Evolutionary conservation across 2,113 vertebrate species (phyloP), one percentile per base, ranked within the genome.

Genomic region (Campylomormyrus tamandua): DNA sequence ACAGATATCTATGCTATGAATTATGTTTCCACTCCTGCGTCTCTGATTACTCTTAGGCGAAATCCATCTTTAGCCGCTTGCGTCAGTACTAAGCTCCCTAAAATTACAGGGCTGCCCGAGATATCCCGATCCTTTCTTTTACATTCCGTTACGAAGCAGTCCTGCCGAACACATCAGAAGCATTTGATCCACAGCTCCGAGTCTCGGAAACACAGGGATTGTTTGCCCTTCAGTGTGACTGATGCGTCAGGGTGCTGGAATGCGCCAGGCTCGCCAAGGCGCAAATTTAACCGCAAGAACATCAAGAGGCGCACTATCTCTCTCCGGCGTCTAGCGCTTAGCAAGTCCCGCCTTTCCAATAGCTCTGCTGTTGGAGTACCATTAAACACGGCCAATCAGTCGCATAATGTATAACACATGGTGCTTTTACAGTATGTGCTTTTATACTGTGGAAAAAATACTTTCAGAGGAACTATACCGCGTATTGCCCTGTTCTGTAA

Each of bases 51-150:
- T 91, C 92, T 93, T 91, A 91, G 70, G 31, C 90, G 7, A 66
- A 85, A 86, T 90, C 90, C 93, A 91, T 88, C 85, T 95, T 94
- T 92, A 92, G 93, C 15, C 86, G 21, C 52, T 92, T 93, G 92
- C 95, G 95, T 96, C 94, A 95, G 91, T 70, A 91, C 88, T 91
- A 92, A 93, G 85, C 93, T 92, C 92, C 93, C 93, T 94, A 94
- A 52, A 96, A 95, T 92, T 95, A 95, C 95, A 95, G 94, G 92
- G 62, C 90, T 90, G 58, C 89, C 46, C 39, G 90, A 90, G 92
- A 93, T 91, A 94, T 94, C 93, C 39, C 48, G 92, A 95, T 90
- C 90, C 93, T 42, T 11, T 5, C 27, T 5, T 74, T 89, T 83
- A 35, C 21, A 87, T 62, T 88, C 89, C 6, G 9, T 88, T 90